These are phyloP conservation scores for Caracal caracal DNA, from an alignment of 2,113 vertebrate genomes.

Conservation along the genomic window DNA sequence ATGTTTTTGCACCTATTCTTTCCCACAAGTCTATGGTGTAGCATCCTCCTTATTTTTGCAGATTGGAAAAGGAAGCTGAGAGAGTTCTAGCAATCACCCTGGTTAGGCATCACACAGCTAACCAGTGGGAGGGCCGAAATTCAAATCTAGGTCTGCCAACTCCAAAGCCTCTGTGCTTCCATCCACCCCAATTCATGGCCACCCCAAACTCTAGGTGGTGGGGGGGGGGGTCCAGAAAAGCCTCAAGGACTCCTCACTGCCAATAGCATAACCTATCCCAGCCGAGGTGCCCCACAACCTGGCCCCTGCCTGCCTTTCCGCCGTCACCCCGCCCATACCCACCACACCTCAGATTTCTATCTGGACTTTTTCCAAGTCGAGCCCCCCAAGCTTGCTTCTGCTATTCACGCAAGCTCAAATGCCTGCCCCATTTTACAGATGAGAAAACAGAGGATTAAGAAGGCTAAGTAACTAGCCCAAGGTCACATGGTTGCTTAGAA, in stretches of 20 bases:
- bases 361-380: not conserved
- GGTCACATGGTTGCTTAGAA: constrained; percentile 61
- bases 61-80: not conserved
- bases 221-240: not conserved
- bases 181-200: not conserved
- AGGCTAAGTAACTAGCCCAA: constrained; percentile 73
- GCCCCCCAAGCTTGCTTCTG: not conserved
- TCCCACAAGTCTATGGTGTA: not conserved
- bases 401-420: not conserved
- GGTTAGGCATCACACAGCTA: not conserved
- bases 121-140: not conserved
- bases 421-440: constrained; percentile 45
- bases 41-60: not conserved
- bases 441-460: constrained; percentile 57
- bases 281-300: not conserved
- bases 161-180: not conserved
- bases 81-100: not conserved
- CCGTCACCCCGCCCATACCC: not conserved
- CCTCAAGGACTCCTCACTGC: not conserved
- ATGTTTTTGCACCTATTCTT: not conserved
- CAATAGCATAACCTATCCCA: not conserved
- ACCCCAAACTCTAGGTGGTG: not conserved
- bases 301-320: not conserved
- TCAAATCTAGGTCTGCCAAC: not conserved
- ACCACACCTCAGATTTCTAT: not conserved